These are phyloP conservation scores for Asbolus verrucosus DNA, from an alignment of 1,140 invertebrate species.

Conservation along the genomic window DNA sequence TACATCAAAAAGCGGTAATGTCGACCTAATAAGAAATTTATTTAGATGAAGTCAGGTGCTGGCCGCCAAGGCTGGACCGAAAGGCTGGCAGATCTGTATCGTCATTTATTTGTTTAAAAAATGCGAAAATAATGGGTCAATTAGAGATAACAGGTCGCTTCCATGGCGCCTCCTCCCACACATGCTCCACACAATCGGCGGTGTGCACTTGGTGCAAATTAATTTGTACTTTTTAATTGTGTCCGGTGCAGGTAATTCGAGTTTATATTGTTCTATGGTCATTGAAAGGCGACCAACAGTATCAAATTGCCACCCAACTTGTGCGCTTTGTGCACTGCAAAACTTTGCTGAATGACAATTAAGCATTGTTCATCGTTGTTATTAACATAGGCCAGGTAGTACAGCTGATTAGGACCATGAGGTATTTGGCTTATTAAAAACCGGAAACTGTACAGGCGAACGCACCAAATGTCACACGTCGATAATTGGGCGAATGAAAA, in stretches of 20 bases:
- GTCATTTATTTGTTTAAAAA: no score
- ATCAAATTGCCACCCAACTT: constrained; percentile 40
- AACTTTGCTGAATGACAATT: constrained; percentile 36
- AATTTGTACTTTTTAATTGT: constrained; percentile 53
- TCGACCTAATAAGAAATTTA: no score
- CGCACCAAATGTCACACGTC: constrained; percentile 33
- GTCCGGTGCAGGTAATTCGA: constrained; percentile 45
- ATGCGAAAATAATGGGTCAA: constrained; percentile 6
- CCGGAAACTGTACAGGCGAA: constrained; percentile 14
- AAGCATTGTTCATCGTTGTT: constrained; percentile 30
- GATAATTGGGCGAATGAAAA: constrained; percentile 31
- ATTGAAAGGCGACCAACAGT: constrained; percentile 42
- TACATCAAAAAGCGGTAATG: no score
- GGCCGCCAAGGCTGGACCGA: no score
- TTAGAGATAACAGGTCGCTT: not conserved
- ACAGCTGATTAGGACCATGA: constrained; percentile 30
- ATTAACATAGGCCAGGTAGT: constrained; percentile 25
- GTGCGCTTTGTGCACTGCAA: constrained; percentile 25
- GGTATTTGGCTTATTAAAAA: constrained; percentile 28
- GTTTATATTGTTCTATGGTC: constrained; percentile 38
- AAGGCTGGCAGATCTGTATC: no score
- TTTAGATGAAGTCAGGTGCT: no score
- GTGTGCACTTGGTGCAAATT: constrained; percentile 25
- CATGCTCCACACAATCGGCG: not conserved
- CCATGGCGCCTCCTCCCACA: not conserved